Conservation (phyloP, 35 echinoderm and acorn worm genomes). For the Stichopus chloronotus region DNA sequence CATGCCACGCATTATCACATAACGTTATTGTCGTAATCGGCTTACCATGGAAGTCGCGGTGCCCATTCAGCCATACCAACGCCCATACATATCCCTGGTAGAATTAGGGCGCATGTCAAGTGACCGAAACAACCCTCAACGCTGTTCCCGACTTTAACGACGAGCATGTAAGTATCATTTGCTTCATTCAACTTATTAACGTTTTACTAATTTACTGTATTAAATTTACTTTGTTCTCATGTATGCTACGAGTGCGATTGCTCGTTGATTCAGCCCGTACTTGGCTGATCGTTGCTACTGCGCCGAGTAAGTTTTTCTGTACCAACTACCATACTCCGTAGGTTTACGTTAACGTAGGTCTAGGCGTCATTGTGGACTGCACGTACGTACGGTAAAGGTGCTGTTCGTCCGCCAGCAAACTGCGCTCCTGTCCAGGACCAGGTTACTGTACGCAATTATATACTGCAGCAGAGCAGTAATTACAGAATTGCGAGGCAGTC, state of each 20-base stretch:
- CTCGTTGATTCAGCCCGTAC: neutral
- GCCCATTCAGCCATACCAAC: constrained; percentile 22
- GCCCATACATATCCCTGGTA: constrained; percentile 11
- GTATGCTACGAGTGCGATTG: neutral
- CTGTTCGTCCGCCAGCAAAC: too few relatives aligned
- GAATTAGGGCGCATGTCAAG: constrained; percentile 19
- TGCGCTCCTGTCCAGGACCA: too few relatives aligned
- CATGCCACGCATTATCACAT: neutral
- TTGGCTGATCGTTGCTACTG: neutral
- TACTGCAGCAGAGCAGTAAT: too few relatives aligned
- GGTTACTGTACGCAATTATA: too few relatives aligned
- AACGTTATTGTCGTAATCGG: neutral
- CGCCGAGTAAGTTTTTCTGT: neutral
- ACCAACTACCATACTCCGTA: too few relatives aligned
- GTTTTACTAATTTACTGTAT: too few relatives aligned
- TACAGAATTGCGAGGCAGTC: too few relatives aligned
- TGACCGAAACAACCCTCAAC: neutral
- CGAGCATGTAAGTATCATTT: neutral
- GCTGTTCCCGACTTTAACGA: neutral
- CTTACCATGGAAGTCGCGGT: neutral
- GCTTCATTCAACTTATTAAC: neutral
- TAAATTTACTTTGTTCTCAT: too few relatives aligned
- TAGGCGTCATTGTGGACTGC: too few relatives aligned
- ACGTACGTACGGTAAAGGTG: too few relatives aligned
- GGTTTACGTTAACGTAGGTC: too few relatives aligned